Conservation (phyloP, 2,888 invertebrate species). For the Mechanitis messenoides region DNA sequence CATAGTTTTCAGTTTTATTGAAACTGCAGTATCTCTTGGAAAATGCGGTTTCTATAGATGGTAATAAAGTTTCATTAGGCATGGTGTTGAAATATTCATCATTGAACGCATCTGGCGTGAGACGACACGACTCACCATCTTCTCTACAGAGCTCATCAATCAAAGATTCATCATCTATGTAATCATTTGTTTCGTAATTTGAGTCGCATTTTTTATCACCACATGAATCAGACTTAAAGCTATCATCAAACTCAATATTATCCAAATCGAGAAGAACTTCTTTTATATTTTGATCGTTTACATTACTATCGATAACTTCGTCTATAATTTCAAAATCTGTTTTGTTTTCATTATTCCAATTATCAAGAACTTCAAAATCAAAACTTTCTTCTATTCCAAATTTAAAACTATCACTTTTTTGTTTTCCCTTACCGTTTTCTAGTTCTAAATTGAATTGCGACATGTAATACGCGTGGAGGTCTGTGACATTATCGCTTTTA, state of each 20-base stretch:
- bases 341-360: constrained; percentile 45
- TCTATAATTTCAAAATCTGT: constrained; percentile 60
- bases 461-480: constrained; percentile 72
- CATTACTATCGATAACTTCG: constrained; percentile 59
- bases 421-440: constrained; percentile 58
- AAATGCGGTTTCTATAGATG: constrained; percentile 67
- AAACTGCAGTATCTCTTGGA: constrained; percentile 60
- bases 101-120: constrained; percentile 57
- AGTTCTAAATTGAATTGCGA: constrained; percentile 70
- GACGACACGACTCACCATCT: constrained; percentile 56
- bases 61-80: constrained; percentile 53
- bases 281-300: constrained; percentile 66
- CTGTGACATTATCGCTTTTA: constrained; percentile 57
- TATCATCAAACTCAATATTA: constrained; percentile 62
- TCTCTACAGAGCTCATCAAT: constrained; percentile 70
- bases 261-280: constrained; percentile 67
- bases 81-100: constrained; percentile 53
- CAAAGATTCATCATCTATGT: constrained; percentile 68
- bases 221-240: constrained; percentile 43
- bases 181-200: constrained; percentile 54
- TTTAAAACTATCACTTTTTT: constrained; percentile 56
- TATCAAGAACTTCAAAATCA: constrained; percentile 62
- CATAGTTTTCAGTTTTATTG: constrained; percentile 42
- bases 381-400: constrained; percentile 65
- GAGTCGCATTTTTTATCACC: constrained; percentile 37